These are phyloP conservation scores for Cololabis saira DNA, from an alignment of 2,113 vertebrate genomes.

Conservation along the genomic window DNA sequence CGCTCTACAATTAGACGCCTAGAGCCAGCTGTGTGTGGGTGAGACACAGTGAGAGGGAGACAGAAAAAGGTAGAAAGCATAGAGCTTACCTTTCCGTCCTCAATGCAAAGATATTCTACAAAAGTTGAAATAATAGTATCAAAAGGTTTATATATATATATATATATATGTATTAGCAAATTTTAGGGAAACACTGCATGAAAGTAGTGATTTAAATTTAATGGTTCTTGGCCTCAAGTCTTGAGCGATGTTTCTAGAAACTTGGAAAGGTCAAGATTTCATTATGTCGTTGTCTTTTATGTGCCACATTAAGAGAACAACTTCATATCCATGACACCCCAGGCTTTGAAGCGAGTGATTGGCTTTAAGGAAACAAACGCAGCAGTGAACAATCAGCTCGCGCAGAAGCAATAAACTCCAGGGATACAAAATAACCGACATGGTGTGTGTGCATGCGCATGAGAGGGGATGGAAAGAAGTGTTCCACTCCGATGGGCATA, in stretches of 20 bases:
- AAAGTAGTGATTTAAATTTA: too few relatives aligned
- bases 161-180: too few relatives aligned
- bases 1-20: background rate
- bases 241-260: slow-evolving; percentile 35
- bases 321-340: slow-evolving; percentile 22
- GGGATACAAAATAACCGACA: slow-evolving; percentile 25
- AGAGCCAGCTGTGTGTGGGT: background rate
- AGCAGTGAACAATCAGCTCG: slow-evolving; percentile 15
- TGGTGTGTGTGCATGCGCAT: background rate
- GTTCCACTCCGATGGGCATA: background rate
- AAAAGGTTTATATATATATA: too few relatives aligned
- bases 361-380: slow-evolving; percentile 39
- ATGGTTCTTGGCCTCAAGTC: slow-evolving; percentile 15
- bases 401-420: slow-evolving; percentile 42
- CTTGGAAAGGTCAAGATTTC: slow-evolving; percentile 37
- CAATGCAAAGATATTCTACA: background rate
- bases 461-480: background rate
- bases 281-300: slow-evolving; percentile 26
- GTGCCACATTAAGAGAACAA: slow-evolving; percentile 37
- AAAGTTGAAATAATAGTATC: too few relatives aligned
- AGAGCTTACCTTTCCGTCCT: slow-evolving; percentile 3
- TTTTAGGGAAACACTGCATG: too few relatives aligned
- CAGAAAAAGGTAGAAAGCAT: background rate
- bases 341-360: slow-evolving; percentile 14
- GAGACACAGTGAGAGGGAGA: background rate